phyloP scores from a whole-genome alignment of 2,888 invertebrate species.

The Pomacea canaliculata region DNA sequence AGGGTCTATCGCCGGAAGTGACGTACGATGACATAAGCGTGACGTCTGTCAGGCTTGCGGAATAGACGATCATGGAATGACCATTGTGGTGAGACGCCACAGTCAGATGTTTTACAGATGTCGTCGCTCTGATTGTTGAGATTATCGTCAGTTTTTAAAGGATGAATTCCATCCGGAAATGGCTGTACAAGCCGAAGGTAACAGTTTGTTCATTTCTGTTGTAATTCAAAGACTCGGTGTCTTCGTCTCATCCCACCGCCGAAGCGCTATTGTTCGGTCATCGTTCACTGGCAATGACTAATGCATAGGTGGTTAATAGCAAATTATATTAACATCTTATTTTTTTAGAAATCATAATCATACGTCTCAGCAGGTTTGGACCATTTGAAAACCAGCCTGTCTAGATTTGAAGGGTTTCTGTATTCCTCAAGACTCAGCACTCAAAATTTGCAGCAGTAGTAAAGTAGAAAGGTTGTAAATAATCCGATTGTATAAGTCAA shows the following conservation, averaged over 20 bases:
- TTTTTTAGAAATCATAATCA: too few relatives aligned
- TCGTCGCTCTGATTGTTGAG: slow-evolving; percentile 12
- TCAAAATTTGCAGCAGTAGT: too few relatives aligned
- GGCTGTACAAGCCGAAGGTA: slow-evolving; percentile 63
- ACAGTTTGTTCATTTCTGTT: not conserved
- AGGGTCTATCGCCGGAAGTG: slow-evolving; percentile 24
- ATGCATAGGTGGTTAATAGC: not conserved
- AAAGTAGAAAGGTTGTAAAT: too few relatives aligned
- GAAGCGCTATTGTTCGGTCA: not conserved
- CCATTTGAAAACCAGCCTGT: too few relatives aligned
- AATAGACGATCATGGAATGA: slow-evolving; percentile 2
- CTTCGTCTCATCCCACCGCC: not conserved
- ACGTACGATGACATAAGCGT: slow-evolving; percentile 29
- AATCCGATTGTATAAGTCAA: too few relatives aligned
- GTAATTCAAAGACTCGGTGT: not conserved
- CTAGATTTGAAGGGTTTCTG: too few relatives aligned
- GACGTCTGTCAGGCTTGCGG: slow-evolving; percentile 20
- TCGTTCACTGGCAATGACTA: not conserved
- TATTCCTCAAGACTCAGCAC: too few relatives aligned
- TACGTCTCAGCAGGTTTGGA: too few relatives aligned
- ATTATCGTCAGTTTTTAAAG: not conserved
- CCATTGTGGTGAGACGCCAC: not conserved
- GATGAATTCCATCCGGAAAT: slow-evolving; percentile 60
- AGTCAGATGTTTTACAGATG: not conserved
- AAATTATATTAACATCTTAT: too few relatives aligned